Evolutionary conservation across 2,888 invertebrate species (phyloP), one percentile per base, ranked within the genome.

Genomic region (Orchestes rusci): DNA sequence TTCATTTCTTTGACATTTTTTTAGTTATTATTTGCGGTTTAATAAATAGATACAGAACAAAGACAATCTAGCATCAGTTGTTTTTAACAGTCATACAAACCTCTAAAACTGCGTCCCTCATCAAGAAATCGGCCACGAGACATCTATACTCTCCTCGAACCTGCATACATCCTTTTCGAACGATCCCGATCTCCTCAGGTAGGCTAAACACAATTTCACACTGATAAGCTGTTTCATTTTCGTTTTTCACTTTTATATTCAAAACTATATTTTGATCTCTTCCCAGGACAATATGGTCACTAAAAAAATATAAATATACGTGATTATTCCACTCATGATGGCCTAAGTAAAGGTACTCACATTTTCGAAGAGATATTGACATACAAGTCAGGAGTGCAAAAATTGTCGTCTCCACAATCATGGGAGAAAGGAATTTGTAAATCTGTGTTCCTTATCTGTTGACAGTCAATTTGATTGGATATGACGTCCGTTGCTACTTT

Each of bases 171-270:
- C 51, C 50, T 34, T 45, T 48, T 10, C 37, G 35, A 16, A n/a
- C n/a, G n/a, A n/a, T n/a, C n/a, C n/a, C n/a, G n/a, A n/a, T n/a
- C n/a, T n/a, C n/a, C n/a, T n/a, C n/a, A n/a, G n/a, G n/a, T n/a
- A n/a, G n/a, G n/a, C n/a, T n/a, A n/a, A n/a, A n/a, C n/a, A n/a
- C n/a, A n/a, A n/a, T n/a, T 29, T 52, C 17, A 34, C 54, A 54
- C 31, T 53, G 49, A 34, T 57, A 58, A 23, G 56, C 57, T 3
- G 57, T 55, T 43, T 58, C 58, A 4, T 55, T 54, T 2, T 32
- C 16, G 43, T 58, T 57, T 23, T 50, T 44, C 10, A 49, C 54
- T 2, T 32, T 31, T 16, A 57, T 29, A 5, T 38, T 43, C n/a
- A 56, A 35, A 15, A 39, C 17, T n/a, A 57, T 7, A 27, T 48